These are phyloP conservation scores for Euborellia annulipes DNA, from an alignment of 1,140 invertebrate genomes.

Conservation along the genomic window DNA sequence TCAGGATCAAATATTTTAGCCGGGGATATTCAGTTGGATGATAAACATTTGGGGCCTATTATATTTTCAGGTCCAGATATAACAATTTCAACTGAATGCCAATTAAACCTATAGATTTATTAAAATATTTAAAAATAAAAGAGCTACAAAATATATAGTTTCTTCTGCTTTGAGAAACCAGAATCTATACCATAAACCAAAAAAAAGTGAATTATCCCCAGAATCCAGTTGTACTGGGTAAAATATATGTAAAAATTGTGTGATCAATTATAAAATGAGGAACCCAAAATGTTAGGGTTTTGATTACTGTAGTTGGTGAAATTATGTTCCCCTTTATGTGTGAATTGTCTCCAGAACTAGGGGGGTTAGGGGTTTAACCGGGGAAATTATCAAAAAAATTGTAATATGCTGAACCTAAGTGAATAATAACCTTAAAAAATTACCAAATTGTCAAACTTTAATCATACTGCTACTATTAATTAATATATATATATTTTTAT, in stretches of 20 bases:
- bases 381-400: no score
- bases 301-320: conserved; percentile 10
- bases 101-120: conserved; percentile 14
- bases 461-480: no score
- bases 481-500: no score
- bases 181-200: conserved; percentile 16
- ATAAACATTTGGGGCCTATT: no score
- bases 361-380: conserved; percentile 19
- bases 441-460: no score
- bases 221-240: conserved; percentile 11
- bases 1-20: no score
- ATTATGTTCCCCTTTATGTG: conserved; percentile 27
- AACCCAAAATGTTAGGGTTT: conserved; percentile 5
- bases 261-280: conserved; percentile 5
- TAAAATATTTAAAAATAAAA: conserved; percentile 14
- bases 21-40: no score
- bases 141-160: conserved; percentile 15
- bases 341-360: conserved; percentile 33
- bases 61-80: no score
- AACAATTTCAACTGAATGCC: no score
- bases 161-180: conserved; percentile 16
- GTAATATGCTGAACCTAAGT: no score
- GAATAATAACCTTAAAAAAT: no score
- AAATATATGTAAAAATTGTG: no score
- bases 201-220: conserved; percentile 14